Base-by-base conservation (phyloP, 2,888 invertebrate genomes). In the Synergus laeviventris region DNA sequence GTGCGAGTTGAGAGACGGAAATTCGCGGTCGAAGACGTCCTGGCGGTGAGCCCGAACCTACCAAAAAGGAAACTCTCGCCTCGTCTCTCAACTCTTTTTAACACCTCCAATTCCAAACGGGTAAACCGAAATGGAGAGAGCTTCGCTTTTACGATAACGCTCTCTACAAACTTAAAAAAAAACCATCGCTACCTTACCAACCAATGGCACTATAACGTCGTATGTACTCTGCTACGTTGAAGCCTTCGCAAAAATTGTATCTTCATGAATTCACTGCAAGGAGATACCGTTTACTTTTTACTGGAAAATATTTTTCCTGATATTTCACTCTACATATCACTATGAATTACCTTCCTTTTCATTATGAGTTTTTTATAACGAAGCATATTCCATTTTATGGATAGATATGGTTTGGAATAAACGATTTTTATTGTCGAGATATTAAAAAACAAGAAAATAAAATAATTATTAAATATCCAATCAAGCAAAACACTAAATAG, bases 1-100 rank as follows among this genome's bases (percentile, higher is more conserved):
- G 76, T 75, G 78, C 83, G 83, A 83, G 82, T 80, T 79, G 78
- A 83, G 83, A 82, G 81, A 76, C 84, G 85, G 84, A 85, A 85
- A 85, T 85, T 85, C 84, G 86, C 79, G 83, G 83, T 82, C 77
- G 80, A 81, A 81, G 82, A 76, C 79, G 64, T 82, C 78, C 81
- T 83, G 83, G 82, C 83, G 74, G 59, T 54, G 75, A 81, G 83
- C 81, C 83, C 81, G 80, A 74, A 74, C 54, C 56, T 66, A 64
- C 54, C 75, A 74, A 73, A 80, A 76, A 62, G 61, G 42, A 64
- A 45, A 73, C 73, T 38, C 64, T 62, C 59, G 39, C 31, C 39
- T 76, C 70, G 24, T 59, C 59, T 59, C 59, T 59, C 59, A 49
- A 49, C 70, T 45, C 59, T 61, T 42, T 59, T 82, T 80, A 77